Evolutionary conservation across 2,797 vertebrate genomes (phyloP).

Genomic region (Limosa lapponica): DNA sequence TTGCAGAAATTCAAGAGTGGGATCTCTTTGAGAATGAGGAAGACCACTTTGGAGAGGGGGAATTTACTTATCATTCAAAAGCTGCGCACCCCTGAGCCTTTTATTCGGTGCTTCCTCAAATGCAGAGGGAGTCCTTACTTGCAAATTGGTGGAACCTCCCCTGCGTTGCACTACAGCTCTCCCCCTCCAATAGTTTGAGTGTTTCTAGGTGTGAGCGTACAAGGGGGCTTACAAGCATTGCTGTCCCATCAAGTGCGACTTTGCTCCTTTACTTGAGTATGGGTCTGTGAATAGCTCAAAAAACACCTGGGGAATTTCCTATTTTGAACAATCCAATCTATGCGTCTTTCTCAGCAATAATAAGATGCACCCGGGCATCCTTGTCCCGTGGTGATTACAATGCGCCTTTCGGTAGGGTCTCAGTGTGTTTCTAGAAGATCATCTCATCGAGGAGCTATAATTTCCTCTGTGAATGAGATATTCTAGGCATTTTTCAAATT

Average conservation of each 20-base stretch:
- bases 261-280: background rate
- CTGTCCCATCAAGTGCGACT: background rate
- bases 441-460: background rate
- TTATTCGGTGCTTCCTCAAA: background rate
- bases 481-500: background rate
- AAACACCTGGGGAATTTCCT: background rate
- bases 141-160: background rate
- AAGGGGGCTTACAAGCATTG: background rate
- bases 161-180: background rate
- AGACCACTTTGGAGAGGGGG: background rate
- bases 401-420: background rate
- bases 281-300: background rate
- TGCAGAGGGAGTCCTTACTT: background rate
- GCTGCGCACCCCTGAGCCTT: background rate
- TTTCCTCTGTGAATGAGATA: background rate
- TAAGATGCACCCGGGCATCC: background rate
- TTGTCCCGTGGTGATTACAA: background rate
- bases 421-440: background rate
- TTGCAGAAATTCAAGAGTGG: background rate
- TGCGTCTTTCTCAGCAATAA: background rate
- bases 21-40: background rate
- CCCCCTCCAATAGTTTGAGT: fast-evolving
- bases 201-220: background rate
- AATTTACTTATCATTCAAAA: background rate
- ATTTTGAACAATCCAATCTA: background rate